Evolutionary conservation across 2,113 vertebrate species (phyloP).

Genomic region (Ciconia boyciana): DNA sequence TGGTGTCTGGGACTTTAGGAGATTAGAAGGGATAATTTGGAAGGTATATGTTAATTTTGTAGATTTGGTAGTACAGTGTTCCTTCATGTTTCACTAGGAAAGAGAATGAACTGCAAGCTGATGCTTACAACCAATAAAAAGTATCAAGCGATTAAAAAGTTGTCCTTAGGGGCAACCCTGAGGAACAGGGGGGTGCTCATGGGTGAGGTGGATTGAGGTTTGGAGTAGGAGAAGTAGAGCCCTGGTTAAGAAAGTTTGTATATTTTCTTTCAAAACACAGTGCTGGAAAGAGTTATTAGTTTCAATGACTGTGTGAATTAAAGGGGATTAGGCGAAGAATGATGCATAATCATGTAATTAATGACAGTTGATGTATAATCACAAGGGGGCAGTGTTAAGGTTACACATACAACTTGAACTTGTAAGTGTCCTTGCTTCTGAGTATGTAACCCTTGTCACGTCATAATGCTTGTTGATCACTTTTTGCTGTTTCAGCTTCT

Average conservation of each 20-base stretch:
- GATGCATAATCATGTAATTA: neutral
- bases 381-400: constrained; percentile 58
- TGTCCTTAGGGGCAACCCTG: neutral
- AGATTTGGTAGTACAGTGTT: neutral
- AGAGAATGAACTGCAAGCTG: neutral
- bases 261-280: neutral
- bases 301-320: neutral
- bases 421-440: neutral
- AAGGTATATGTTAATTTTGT: neutral
- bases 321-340: neutral
- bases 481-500: neutral
- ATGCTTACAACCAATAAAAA: neutral
- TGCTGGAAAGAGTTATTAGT: neutral
- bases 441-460: neutral
- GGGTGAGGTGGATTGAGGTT: neutral
- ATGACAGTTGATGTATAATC: neutral
- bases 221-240: neutral
- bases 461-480: neutral
- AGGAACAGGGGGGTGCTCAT: neutral
- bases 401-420: neutral
- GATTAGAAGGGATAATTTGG: neutral
- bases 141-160: neutral
- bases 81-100: neutral
- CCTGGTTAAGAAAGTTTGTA: neutral
- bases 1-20: neutral